Evolutionary conservation across 2,888 invertebrate species (phyloP).

Genomic region (Andrena flavipes): DNA sequence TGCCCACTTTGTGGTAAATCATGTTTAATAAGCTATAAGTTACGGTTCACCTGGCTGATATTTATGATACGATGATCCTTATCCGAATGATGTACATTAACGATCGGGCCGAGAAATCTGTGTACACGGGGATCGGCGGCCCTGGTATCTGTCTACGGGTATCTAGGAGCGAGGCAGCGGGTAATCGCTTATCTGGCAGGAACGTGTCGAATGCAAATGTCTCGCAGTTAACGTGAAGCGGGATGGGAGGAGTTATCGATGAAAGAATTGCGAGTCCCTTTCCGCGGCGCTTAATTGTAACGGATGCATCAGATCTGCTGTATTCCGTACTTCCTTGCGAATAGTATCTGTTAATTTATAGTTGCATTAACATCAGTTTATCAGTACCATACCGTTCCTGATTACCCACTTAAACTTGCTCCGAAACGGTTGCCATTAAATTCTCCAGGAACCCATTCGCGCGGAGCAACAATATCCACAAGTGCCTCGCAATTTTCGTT

Average conservation of each 20-base stretch:
- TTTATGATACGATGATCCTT: slow-evolving; percentile 59
- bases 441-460: too few species aligned
- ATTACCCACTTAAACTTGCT: too few species aligned
- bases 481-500: too few species aligned
- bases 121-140: slow-evolving; percentile 32
- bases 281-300: background rate
- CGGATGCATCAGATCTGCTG: background rate
- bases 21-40: slow-evolving; percentile 60
- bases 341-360: too few species aligned
- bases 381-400: too few species aligned
- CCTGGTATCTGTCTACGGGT: slow-evolving; percentile 34
- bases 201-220: slow-evolving; percentile 49
- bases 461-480: too few species aligned
- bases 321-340: background rate
- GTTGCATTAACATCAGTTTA: too few species aligned
- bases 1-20: slow-evolving; percentile 41
- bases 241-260: background rate
- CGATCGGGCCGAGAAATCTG: slow-evolving; percentile 58
- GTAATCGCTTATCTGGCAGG: slow-evolving; percentile 53
- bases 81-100: slow-evolving; percentile 61
- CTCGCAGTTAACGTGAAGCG: slow-evolving; percentile 8
- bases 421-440: too few species aligned
- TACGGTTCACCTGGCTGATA: slow-evolving; percentile 31
- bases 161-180: slow-evolving; percentile 35
- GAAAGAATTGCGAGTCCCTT: slow-evolving; percentile 2